Percentiles rank a stretch among this genome's conserved stretches.
These are phyloP conservation scores for Mactromeris polynyma DNA, from an alignment of 2,888 invertebrate genomes.

Conservation along the genomic window DNA sequence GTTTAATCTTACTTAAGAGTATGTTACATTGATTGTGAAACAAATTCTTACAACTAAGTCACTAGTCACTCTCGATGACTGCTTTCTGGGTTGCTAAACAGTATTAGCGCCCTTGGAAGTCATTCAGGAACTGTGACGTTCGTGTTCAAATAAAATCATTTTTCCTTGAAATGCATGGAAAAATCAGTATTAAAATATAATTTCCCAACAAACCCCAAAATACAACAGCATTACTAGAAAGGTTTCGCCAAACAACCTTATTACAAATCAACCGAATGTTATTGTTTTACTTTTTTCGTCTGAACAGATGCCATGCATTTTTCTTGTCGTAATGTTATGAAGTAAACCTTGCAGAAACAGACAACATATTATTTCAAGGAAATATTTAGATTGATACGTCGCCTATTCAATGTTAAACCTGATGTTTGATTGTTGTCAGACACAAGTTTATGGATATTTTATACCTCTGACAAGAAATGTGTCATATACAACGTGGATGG, in stretches of 20 bases:
- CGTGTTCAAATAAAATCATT: no score
- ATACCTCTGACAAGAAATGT: conserved; percentile 51
- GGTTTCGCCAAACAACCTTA: background rate
- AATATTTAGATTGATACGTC: conserved; percentile 18
- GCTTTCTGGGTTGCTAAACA: no score
- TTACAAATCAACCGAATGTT: background rate
- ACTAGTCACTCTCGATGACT: no score
- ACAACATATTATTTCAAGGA: conserved; percentile 22
- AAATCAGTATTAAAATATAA: no score
- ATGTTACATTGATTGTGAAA: no score
- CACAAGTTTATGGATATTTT: conserved; percentile 55
- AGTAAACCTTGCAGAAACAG: background rate
- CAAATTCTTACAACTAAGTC: no score
- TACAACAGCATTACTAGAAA: background rate
- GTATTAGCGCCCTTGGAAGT: no score
- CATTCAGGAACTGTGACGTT: no score
- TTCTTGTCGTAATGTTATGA: conserved; percentile 6
- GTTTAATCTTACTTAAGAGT: no score
- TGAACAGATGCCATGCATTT: background rate
- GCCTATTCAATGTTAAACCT: conserved; percentile 30
- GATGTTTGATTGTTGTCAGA: conserved; percentile 9
- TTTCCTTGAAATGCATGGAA: no score
- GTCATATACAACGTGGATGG: conserved; percentile 53
- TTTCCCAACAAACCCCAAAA: background rate
- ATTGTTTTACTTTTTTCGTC: background rate